These are phyloP conservation scores for Podarcis cretensis DNA, from an alignment of 2,113 vertebrate species.

Conservation along the genomic window DNA sequence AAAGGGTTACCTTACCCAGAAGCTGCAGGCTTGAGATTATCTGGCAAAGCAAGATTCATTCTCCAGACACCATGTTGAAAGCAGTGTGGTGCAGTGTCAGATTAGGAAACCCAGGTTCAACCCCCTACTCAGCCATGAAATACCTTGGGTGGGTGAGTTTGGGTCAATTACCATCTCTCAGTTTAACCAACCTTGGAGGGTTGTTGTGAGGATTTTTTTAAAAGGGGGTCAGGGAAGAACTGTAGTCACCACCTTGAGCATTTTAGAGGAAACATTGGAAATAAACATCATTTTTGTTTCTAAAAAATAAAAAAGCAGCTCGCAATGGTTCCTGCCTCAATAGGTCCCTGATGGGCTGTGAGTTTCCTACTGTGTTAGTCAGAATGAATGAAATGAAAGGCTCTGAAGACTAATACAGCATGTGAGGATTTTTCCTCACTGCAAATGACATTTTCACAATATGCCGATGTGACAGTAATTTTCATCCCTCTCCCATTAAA, in stretches of 20 bases:
- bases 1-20: not conserved
- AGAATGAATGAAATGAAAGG: constrained; percentile 64
- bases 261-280: not conserved
- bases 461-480: constrained; percentile 38
- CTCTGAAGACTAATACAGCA: constrained; percentile 43
- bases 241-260: too few species aligned
- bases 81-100: not conserved
- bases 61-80: too few species aligned
- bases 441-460: constrained; percentile 36
- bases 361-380: constrained; percentile 64
- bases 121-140: not conserved
- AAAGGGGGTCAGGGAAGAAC: not conserved
- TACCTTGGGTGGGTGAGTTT: not conserved
- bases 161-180: not conserved
- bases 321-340: constrained; percentile 71
- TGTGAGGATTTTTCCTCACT: constrained; percentile 49
- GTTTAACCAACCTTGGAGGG: not conserved
- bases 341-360: constrained; percentile 66
- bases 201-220: not conserved
- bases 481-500: constrained; percentile 24
- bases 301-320: constrained; percentile 38
- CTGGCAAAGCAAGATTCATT: not conserved
- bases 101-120: not conserved
- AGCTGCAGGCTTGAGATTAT: not conserved
- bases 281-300: not conserved